Evolutionary conservation across 2,888 invertebrate species (phyloP), one percentile per base, ranked within the genome.

Genomic region (Toxonevra muliebris): DNA sequence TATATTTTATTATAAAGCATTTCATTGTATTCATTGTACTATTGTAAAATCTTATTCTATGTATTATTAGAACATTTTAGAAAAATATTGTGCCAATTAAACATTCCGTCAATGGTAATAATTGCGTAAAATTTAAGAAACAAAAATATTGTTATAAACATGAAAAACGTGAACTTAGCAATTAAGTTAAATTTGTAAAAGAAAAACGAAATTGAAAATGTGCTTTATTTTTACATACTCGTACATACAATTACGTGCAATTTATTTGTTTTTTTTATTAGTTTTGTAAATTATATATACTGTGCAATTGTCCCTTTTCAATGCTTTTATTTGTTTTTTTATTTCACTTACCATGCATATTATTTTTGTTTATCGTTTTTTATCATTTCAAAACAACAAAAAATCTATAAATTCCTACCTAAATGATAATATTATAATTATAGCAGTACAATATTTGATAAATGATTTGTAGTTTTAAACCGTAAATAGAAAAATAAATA

Each of bases 41-140:
- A 58, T 4, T n/a, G 1, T 30, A 57, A n/a, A n/a, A 13, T 17
- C 17, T 41, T 9, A 41, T 30, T 30, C 30, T 30, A 30, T 7
- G 7, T 30, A 30, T 7, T 48, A 48, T 4, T 13, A 13, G 15
- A n/a, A 48, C 13, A 48, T 48, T n/a, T 48, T 48, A 48, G 15
- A 4, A 48, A 48, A 19, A 53, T 53, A 53, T 53, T 53, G 66
- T 66, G 66, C 66, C 66, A 66, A 66, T 66, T 66, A 55, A 61
- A 61, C 55, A 66, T 66, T 66, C 61, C 66, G 66, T 66, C 66
- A 61, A 30, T 65, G 55, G 13, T 53, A 8, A 17, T 15, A 30
- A 30, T 30, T 30, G 30, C 30, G 30, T 30, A 30, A 30, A 30
- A 30, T 30, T 13, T 48, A 48, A 48, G 15, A 48, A 15, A n/a